Evolutionary conservation across 2,888 invertebrate species (phyloP), one percentile per base, ranked within the genome.

Genomic region (Fabriciana adippe): DNA sequence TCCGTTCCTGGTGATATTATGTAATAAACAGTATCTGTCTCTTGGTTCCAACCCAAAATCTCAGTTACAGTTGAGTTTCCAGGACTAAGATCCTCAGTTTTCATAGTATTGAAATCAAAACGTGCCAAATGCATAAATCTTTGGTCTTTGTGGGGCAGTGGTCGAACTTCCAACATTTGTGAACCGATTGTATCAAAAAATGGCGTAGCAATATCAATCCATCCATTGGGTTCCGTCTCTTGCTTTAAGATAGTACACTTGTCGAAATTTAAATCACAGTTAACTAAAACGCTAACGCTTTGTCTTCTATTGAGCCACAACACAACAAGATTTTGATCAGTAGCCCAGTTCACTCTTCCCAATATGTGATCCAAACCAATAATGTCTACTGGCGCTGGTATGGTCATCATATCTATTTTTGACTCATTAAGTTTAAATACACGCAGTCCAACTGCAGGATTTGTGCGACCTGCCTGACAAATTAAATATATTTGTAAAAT

Each of bases 241-340:
- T 93, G 72, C 82, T 89, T 78, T 0, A 90, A 76, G 57, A 90
- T 85, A 60, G 82, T 87, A 74, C 93, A 93, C 73, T 87, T 88
- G 64, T 90, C 86, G 51, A 79, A 78, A 31, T 76, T 78, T 18
- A 92, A 72, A 64, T 93, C 86, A 80, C 96, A 96, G 35, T 94
- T 88, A 15, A 94, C 92, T 54, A 95, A 79, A 26, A 94, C 86
- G 48, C 95, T 93, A 62, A 94, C 78, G 81, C 95, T 98, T 86
- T 99, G 99, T 31, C 96, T 94, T 64, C 99, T 94, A 84, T 98
- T 98, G 66, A 97, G 91, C 96, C 98, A 98, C 6, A 96, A 93
- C 0, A 96, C 95, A 1, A 95, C 87, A 0, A 98, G 81, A 41
- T 94, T 93, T 0, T 93, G 86, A 64, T 94, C 93, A 31, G 94